Conservation (phyloP, 2,113 vertebrate species). For the Pedetes capensis region DNA sequence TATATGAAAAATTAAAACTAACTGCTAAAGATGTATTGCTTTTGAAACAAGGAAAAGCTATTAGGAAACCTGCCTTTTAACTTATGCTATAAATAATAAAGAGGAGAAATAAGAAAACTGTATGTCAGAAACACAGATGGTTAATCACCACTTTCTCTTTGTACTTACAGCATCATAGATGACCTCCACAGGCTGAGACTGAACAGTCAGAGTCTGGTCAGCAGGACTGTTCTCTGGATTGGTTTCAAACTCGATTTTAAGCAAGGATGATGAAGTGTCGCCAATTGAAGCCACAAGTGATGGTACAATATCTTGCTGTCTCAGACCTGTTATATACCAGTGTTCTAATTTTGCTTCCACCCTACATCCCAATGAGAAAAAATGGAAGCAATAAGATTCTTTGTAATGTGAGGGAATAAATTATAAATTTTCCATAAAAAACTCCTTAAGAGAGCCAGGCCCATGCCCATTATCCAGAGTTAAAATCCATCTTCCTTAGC, state of each 20-base stretch:
- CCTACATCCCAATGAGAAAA: constrained; percentile 79
- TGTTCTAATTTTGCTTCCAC: constrained; percentile 92
- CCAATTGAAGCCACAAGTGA: constrained; percentile 94
- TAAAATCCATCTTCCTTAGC: neutral
- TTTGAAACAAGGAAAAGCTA: constrained; percentile 8
- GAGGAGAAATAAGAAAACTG: neutral
- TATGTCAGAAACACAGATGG: neutral
- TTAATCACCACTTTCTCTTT: neutral
- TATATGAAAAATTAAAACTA: constrained; percentile 17
- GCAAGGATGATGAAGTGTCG: constrained; percentile 89
- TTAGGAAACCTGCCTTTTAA: neutral
- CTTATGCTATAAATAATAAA: constrained; percentile 11
- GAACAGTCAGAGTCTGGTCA: constrained; percentile 90
- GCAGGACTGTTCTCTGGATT: constrained; percentile 89
- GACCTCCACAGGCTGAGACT: constrained; percentile 96
- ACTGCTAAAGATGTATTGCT: neutral
- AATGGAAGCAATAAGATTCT: neutral
- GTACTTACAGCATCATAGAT: constrained; percentile 95
- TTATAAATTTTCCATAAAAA: neutral
- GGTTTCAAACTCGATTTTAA: constrained; percentile 89
- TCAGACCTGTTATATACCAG: constrained; percentile 94
- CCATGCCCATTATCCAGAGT: neutral
- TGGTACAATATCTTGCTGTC: constrained; percentile 88
- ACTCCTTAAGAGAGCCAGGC: neutral
- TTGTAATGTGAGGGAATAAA: neutral